These are phyloP conservation scores for Oncorhynchus masou DNA, from an alignment of 2,113 vertebrate genomes.

Conservation along the genomic window DNA sequence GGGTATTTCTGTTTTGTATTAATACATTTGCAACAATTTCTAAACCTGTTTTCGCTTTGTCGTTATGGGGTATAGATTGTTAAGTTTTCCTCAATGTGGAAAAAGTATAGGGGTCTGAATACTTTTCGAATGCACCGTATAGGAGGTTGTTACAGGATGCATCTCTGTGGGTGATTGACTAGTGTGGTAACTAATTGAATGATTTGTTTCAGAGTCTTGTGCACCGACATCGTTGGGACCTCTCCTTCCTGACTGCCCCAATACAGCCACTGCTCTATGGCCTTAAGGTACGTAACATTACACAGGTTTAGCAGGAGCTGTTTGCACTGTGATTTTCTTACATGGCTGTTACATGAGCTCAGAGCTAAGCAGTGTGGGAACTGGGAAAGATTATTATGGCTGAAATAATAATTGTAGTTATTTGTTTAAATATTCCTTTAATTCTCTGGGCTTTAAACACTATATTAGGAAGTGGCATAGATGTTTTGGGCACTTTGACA, in stretches of 20 bases:
- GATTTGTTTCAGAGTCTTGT: slow-evolving; percentile 50
- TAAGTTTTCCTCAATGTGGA: no score
- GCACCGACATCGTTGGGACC: slow-evolving; percentile 34
- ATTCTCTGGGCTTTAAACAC: no score
- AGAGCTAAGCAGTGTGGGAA: slow-evolving; percentile 21
- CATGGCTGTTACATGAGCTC: neutral
- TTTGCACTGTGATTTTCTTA: neutral
- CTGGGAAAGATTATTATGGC: neutral
- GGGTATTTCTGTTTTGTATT: no score
- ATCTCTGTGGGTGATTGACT: neutral
- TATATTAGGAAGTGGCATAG: no score
- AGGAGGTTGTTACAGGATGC: no score
- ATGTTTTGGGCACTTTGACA: no score
- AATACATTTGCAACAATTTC: no score
- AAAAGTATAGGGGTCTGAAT: no score
- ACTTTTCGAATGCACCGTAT: no score
- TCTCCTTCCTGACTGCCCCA: slow-evolving; percentile 34
- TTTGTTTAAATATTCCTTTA: no score
- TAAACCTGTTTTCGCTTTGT: no score
- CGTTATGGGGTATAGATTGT: no score
- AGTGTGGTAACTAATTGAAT: neutral
- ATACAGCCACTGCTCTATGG: slow-evolving; percentile 58
- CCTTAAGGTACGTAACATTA: slow-evolving; percentile 64
- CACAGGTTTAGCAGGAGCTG: slow-evolving; percentile 15
- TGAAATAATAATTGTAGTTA: neutral